Conservation (phyloP, 2,113 vertebrate genomes). For the Panurus biarmicus region DNA sequence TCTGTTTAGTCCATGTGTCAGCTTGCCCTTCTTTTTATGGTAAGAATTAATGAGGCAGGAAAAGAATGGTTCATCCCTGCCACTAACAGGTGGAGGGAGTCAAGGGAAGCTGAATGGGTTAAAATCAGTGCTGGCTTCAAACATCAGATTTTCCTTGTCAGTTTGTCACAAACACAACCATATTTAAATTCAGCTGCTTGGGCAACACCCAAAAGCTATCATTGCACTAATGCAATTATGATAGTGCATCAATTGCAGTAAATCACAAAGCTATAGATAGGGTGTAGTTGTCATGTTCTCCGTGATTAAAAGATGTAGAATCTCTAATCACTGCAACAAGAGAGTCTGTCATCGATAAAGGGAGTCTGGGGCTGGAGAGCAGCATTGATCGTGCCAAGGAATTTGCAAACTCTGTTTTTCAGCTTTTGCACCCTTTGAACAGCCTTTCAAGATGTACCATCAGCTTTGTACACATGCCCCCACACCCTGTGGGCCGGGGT, state of each 20-base stretch:
- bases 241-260: slow-evolving; percentile 49
- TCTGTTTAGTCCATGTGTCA: neutral
- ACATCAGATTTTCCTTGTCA: slow-evolving; percentile 4
- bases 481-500: neutral
- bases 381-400: slow-evolving; percentile 31
- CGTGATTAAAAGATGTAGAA: slow-evolving; percentile 60
- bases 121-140: neutral
- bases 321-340: slow-evolving; percentile 56
- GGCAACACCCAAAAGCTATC: slow-evolving; percentile 47
- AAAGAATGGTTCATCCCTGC: neutral
- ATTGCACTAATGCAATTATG: slow-evolving; percentile 52
- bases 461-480: neutral
- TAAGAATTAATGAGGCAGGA: neutral
- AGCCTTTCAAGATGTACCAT: neutral
- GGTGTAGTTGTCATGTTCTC: slow-evolving; percentile 59
- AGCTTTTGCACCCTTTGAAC: neutral
- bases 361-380: neutral
- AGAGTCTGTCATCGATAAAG: slow-evolving; percentile 59
- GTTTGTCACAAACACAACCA: neutral
- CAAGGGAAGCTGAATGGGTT: neutral
- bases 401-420: slow-evolving; percentile 32
- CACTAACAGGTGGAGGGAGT: neutral
- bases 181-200: slow-evolving; percentile 28
- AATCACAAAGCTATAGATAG: slow-evolving; percentile 48
- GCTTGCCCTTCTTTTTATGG: neutral